A percentile compares a stretch with the other conserved stretches of the same genome.
These are phyloP conservation scores for Nasalis larvatus DNA, from an alignment of 2,113 vertebrate genomes.

Conservation along the genomic window DNA sequence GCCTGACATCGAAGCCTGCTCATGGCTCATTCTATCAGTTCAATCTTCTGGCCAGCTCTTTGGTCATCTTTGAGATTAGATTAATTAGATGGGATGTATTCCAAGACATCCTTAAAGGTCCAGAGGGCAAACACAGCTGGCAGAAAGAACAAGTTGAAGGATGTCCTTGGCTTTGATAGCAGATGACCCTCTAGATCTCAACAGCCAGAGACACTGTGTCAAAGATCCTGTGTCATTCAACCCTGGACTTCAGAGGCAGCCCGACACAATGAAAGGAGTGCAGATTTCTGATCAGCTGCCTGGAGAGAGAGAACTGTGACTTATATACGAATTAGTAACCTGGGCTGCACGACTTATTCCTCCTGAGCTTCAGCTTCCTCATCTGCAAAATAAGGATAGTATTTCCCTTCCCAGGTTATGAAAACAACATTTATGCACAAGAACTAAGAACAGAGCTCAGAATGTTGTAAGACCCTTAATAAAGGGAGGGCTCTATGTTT, in stretches of 20 bases:
- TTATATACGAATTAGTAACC: neutral
- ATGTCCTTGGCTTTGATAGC: neutral
- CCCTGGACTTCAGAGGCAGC: neutral
- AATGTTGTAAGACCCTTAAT: neutral
- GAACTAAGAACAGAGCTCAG: neutral
- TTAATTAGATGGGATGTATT: neutral
- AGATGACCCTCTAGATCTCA: neutral
- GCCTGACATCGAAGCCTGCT: neutral
- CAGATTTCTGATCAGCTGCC: neutral
- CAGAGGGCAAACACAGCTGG: neutral
- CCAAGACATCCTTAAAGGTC: neutral
- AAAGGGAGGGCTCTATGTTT: neutral
- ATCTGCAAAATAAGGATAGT: neutral
- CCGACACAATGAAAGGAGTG: neutral
- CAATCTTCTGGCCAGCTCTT: neutral
- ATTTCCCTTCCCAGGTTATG: neutral
- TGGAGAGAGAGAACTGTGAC: neutral
- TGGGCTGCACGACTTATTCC: neutral
- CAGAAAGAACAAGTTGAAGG: neutral
- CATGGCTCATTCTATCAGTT: neutral
- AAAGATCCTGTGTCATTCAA: neutral
- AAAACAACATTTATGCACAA: neutral
- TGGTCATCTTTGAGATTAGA: neutral
- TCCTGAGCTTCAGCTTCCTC: neutral
- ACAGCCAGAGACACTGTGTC: neutral